Percentiles rank a stretch among this genome's conserved stretches.
These are phyloP conservation scores for Pardalotus punctatus DNA, from an alignment of 2,113 vertebrate species.

Conservation along the genomic window DNA sequence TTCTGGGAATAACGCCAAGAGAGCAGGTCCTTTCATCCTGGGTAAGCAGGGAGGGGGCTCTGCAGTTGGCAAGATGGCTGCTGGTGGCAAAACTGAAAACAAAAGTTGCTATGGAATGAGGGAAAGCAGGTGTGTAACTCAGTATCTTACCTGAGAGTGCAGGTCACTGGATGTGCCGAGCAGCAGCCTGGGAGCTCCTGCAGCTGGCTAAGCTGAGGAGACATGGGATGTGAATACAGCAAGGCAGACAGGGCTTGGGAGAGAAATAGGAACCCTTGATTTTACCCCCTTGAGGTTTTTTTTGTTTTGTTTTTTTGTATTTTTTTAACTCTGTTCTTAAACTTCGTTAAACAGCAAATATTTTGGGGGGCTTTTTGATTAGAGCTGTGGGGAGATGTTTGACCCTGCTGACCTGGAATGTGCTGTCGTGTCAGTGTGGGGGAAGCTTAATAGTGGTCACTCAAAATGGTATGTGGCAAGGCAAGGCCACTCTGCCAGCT, in stretches of 20 bases:
- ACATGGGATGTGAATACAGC: accelerated
- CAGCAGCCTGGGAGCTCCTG: background rate
- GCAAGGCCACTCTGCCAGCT: background rate
- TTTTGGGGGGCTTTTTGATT: background rate
- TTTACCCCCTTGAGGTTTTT: background rate
- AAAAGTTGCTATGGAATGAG: background rate
- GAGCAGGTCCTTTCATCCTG: slow-evolving; percentile 95
- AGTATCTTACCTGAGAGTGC: background rate
- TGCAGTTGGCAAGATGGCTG: background rate
- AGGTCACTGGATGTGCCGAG: background rate
- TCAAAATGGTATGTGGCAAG: background rate
- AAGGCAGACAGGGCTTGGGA: background rate
- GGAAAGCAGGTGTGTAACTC: background rate
- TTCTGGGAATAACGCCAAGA: slow-evolving; percentile 92
- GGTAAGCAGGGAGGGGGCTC: slow-evolving; percentile 74
- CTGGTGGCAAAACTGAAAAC: background rate
- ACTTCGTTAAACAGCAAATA: background rate
- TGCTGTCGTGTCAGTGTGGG: background rate
- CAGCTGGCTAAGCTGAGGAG: background rate
- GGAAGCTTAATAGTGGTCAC: background rate
- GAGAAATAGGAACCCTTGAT: background rate
- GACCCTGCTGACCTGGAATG: background rate
- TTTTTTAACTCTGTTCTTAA: background rate
- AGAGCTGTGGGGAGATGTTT: background rate
- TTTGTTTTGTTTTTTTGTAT: background rate